Conservation (phyloP, 2,888 invertebrate genomes). For the Coenonympha glycerion region DNA sequence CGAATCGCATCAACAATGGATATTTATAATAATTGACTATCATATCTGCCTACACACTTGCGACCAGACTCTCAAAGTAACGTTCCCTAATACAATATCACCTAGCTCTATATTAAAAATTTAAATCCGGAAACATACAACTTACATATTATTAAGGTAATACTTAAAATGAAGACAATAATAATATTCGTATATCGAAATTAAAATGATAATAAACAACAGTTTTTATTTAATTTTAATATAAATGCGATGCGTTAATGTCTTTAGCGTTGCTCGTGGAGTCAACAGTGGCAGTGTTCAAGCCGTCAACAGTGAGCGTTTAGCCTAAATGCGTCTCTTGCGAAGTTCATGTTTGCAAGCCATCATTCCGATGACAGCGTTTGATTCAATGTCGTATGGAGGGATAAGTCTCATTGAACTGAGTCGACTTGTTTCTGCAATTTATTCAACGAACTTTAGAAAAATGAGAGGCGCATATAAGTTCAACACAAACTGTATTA, state of each 20-base stretch:
- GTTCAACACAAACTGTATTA: background rate
- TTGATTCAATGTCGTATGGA: background rate
- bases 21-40: conserved; percentile 71
- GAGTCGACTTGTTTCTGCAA: too few species aligned
- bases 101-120: background rate
- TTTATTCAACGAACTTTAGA: too few species aligned
- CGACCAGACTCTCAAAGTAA: conserved; percentile 17
- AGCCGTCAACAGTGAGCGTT: background rate
- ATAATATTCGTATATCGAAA: background rate
- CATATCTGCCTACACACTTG: conserved; percentile 36
- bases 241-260: conserved; percentile 6
- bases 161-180: background rate
- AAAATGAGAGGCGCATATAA: background rate
- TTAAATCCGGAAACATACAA: conserved; percentile 2
- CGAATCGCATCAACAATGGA: conserved; percentile 34
- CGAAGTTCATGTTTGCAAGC: background rate
- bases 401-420: too few species aligned
- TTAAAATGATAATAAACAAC: background rate
- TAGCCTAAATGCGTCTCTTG: background rate
- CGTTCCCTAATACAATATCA: too few species aligned
- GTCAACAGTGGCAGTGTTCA: conserved; percentile 14
- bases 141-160: background rate
- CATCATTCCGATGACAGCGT: background rate
- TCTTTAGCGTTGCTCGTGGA: conserved; percentile 11
- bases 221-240: background rate